Evolutionary conservation across 2,888 invertebrate genomes (phyloP).

Genomic region (Ichneumoninae sp.): DNA sequence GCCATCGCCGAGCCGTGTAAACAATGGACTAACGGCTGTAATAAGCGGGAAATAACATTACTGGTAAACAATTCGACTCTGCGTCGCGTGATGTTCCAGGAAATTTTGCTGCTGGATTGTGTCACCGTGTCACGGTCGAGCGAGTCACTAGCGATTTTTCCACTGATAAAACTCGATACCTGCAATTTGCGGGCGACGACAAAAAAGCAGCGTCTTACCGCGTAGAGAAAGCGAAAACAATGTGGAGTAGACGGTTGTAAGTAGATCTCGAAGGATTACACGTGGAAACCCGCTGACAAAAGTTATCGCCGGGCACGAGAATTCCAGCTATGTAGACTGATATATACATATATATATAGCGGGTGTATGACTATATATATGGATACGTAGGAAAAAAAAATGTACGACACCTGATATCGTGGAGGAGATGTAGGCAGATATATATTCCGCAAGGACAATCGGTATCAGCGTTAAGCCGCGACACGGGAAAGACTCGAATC

Average conservation of each 20-base stretch:
- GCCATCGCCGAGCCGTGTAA: background rate
- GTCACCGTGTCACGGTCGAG: slow-evolving; percentile 10
- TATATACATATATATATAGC: background rate
- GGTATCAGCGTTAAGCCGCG: background rate
- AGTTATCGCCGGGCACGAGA: background rate
- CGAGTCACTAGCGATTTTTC: background rate
- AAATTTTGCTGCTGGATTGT: background rate
- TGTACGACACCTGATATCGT: background rate
- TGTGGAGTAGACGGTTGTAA: background rate
- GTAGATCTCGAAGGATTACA: background rate
- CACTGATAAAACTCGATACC: slow-evolving; percentile 1
- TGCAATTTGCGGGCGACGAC: background rate
- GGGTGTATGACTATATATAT: background rate
- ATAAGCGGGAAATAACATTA: background rate
- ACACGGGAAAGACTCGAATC: background rate
- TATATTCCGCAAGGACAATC: slow-evolving; percentile 9
- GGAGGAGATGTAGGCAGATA: background rate
- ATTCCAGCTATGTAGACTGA: background rate
- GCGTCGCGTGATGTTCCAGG: slow-evolving; percentile 16
- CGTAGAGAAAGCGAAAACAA: background rate
- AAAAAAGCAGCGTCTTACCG: background rate
- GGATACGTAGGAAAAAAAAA: background rate
- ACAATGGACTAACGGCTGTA: background rate
- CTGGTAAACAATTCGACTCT: background rate
- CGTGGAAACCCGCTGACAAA: background rate